Evolutionary conservation across 2,888 invertebrate genomes (phyloP).

Genomic region (Listrodromus nycthemerus): DNA sequence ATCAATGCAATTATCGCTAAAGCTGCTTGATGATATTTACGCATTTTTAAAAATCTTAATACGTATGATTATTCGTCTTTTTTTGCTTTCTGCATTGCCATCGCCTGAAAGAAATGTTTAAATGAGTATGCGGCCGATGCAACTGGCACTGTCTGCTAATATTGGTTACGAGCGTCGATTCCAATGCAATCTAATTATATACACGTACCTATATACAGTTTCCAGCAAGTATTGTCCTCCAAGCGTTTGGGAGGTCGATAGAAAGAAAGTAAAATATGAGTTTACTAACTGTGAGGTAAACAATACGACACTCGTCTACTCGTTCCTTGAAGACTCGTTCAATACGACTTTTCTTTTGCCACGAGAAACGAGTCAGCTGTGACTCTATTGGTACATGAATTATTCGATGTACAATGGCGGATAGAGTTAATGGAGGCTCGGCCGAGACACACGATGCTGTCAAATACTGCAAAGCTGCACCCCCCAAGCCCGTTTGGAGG

Average conservation of each 20-base stretch:
- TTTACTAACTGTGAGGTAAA: neutral
- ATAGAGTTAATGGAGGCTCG: conserved; percentile 43
- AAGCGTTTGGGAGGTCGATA: neutral
- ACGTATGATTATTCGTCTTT: neutral
- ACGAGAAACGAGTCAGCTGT: conserved; percentile 4
- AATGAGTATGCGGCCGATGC: too few relatives aligned
- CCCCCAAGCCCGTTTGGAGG: conserved; percentile 82
- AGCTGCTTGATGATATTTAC: conserved; percentile 93
- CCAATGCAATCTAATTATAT: too few relatives aligned
- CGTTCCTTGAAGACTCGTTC: neutral
- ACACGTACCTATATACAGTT: too few relatives aligned
- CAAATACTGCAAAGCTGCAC: conserved; percentile 55
- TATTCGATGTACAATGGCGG: conserved; percentile 56
- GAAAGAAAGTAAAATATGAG: neutral
- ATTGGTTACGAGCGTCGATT: too few relatives aligned
- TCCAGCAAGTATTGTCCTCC: too few relatives aligned
- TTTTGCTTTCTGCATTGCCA: neutral
- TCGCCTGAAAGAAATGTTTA: neutral
- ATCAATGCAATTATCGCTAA: conserved; percentile 89
- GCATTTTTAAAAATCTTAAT: conserved; percentile 86
- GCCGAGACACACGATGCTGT: conserved; percentile 45
- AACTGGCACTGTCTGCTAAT: too few relatives aligned
- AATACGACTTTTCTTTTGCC: neutral
- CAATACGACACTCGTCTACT: neutral
- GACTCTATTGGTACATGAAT: neutral